Base-by-base conservation (phyloP, 2,797 vertebrate species). In the Silurus lanzhouensis region DNA sequence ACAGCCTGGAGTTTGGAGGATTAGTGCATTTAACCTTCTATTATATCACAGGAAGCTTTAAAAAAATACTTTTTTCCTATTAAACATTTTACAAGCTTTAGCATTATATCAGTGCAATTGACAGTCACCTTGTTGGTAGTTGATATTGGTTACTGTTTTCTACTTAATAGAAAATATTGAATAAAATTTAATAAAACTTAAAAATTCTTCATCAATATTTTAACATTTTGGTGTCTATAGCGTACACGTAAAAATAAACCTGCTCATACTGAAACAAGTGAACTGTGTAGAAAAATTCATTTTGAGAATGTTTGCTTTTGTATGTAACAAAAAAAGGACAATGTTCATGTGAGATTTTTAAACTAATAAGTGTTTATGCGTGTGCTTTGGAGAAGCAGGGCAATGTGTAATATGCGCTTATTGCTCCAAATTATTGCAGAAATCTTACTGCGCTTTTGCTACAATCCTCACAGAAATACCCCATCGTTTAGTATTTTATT, bases 401-500 rank as follows among this genome's bases (percentile, higher is more conserved):
- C 58, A 46, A 17, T n/a, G 63, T 61, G 7, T 71, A 66, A 63
- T 81, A 12, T 75, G 68, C 12, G 63, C 46, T 63, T 44, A 66
- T 74, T 81, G 46, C 57, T 82, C 89, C 58, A 70, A 90, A 90
- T 85, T 20, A 88, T 88, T 64, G 87, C 87, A 91, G 7, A 61
- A 55, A 92, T 92, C 63, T 93, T 93, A 92, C 90, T 88, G 10
- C 48, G 22, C 12, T 58, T 38, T 38, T 80, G 52, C 64, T 81
- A 88, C 83, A 88, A 83, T 79, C 83, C 83, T 86, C 22, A 88
- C 87, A 90, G 84, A 80, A 83, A 86, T 84, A 67, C 87, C 88
- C 84, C 89, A 75, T 85, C 83, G 83, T 81, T 83, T 86, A 67
- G 67, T 84, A 85, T 91, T 84, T 84, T 91, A 91, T 92, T 92